phyloP scores from a whole-genome alignment of 1,140 invertebrate species.

The Araneus ventricosus region DNA sequence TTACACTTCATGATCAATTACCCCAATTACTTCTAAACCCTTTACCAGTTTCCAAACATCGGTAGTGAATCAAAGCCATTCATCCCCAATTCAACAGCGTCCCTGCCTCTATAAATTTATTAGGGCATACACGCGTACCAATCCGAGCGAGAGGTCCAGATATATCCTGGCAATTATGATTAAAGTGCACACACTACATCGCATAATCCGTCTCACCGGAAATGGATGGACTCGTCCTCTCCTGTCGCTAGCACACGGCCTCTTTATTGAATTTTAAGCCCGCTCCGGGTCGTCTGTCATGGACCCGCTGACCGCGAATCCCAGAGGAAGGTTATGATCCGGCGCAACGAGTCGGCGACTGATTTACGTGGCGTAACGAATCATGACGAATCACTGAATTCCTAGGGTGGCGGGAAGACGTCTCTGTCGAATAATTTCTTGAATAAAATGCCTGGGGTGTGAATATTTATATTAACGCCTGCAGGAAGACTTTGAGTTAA shows the following conservation, averaged over 20 bases:
- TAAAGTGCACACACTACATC: conserved; percentile 1
- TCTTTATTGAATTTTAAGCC: conserved; percentile 34
- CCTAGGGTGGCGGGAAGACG: background rate
- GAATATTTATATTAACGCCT: background rate
- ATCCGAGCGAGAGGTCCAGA: background rate
- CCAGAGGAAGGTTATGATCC: conserved; percentile 17
- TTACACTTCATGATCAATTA: background rate
- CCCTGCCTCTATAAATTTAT: background rate
- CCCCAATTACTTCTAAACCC: background rate
- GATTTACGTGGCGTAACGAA: background rate
- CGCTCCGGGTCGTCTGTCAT: background rate
- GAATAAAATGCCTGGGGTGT: background rate
- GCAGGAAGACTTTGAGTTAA: background rate
- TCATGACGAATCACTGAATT: background rate
- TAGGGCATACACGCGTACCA: background rate
- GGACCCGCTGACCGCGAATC: conserved; percentile 8
- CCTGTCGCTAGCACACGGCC: background rate
- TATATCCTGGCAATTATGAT: conserved; percentile 11
- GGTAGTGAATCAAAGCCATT: background rate
- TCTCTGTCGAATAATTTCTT: background rate
- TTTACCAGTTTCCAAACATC: background rate
- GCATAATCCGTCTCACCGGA: conserved; percentile 24
- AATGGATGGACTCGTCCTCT: background rate
- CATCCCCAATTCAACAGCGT: background rate
- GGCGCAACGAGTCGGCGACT: background rate